Base-by-base conservation (phyloP, 2,113 vertebrate genomes). In the Bubalus kerabau region DNA sequence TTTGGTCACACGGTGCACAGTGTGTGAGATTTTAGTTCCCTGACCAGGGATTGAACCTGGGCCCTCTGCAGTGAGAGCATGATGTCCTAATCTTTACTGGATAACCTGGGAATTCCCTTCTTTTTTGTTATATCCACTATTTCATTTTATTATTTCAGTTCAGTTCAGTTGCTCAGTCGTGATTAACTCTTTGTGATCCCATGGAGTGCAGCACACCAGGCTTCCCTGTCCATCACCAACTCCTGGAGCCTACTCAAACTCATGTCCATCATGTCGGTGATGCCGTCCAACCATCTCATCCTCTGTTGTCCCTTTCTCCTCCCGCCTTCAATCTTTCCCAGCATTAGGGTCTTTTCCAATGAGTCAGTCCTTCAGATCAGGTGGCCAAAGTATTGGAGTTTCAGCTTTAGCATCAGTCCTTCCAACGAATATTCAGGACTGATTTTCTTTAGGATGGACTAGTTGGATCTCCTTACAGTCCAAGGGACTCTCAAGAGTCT, bases 1-100 rank as follows among this genome's bases (percentile, higher is more conserved):
- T 48, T 30, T 80, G 4, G 15, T 46, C 26, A 2, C 14, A 78
- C 2, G 36, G 36, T 43, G 12, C 0, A 0, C 40, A 43, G 36
- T 76, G 11, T 80, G 26, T 80, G 26, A 48, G 15, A 80, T 80
- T 48, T 50, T 80, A 80, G 46, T 80, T 80, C 15, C 76, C 26
- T 80, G 76, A 50, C 8, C 46, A 80, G 76, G 46, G 46, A 50
- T 32, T 48, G 46, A 80, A 80, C 46, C 76, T 11, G 46, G 46
- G 28, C 46, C 46, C 46, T 30, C 15, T 10, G 76, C 15, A 50
- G 46, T 80, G 76, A 50, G 2, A 50, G 2, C 46, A 80, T 17
- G 26, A 9, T 30, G 76, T 50, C 26, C 46, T 80, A 80, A 80
- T 30, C 76, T 46, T 46, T 46, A 80, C 28, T 50, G 28, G 46